A percentile compares a stretch with the other conserved stretches of the same genome.
phyloP scores from a whole-genome alignment of 2,113 vertebrate genomes.

The Strix uralensis region DNA sequence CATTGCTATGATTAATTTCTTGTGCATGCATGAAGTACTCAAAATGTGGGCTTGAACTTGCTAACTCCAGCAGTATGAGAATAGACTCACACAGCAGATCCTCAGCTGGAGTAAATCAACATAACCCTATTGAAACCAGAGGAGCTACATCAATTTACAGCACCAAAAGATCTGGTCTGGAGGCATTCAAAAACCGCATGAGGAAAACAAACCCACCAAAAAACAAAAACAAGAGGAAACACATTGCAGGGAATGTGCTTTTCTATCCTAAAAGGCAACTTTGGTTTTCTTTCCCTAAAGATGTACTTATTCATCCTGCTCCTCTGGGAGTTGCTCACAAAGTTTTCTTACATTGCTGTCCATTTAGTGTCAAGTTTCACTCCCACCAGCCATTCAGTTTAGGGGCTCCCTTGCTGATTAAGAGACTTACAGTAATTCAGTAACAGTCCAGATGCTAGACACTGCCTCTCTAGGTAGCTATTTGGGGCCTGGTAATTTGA shows the following conservation, averaged over 20 bases:
- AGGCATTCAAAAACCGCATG: not conserved
- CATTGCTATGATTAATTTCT: constrained; percentile 32
- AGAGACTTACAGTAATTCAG: not conserved
- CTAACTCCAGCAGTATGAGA: not conserved
- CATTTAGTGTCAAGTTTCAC: constrained; percentile 18
- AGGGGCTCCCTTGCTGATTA: constrained; percentile 37
- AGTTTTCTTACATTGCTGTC: constrained; percentile 8
- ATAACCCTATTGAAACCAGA: not conserved
- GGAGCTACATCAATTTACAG: not conserved
- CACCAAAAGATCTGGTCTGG: not conserved
- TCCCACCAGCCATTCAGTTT: not conserved
- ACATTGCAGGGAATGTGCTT: not conserved
- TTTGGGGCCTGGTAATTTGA: constrained; percentile 45
- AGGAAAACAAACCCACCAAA: constrained; percentile 25
- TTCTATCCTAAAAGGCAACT: not conserved
- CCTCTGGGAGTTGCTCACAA: not conserved
- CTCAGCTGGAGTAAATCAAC: constrained; percentile 46
- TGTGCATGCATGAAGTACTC: not conserved
- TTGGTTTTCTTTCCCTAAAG: not conserved
- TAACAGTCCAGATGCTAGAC: constrained; percentile 13
- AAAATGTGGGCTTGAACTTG: constrained; percentile 17
- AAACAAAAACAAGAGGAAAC: not conserved
- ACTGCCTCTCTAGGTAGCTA: constrained; percentile 36
- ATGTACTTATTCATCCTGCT: not conserved
- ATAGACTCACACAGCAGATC: not conserved